These are phyloP conservation scores for Agrochola litura DNA, from an alignment of 2,888 invertebrate species.

Conservation along the genomic window DNA sequence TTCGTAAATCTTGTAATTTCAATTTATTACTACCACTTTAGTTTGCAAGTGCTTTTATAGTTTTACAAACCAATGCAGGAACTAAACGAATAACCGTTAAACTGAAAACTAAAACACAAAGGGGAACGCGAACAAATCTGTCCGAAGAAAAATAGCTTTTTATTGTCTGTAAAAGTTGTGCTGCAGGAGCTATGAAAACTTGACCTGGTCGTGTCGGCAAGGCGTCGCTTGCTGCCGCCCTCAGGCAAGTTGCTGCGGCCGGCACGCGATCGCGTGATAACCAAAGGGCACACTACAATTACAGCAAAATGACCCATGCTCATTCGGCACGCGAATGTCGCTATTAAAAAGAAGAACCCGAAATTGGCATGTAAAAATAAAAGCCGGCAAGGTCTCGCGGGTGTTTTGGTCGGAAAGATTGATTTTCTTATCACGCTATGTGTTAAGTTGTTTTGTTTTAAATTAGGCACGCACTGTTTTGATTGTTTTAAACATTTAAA, in stretches of 20 bases:
- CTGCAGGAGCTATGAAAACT: constrained; percentile 53
- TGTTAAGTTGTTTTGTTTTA: constrained; percentile 51
- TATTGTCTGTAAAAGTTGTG: constrained; percentile 61
- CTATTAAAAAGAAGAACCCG: constrained; percentile 78
- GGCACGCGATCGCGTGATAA: constrained; percentile 86
- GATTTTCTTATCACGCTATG: constrained; percentile 69
- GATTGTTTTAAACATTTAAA: constrained; percentile 27
- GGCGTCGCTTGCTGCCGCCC: constrained; percentile 51
- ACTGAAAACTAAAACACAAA: constrained; percentile 51
- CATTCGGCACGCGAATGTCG: constrained; percentile 82
- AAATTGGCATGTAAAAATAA: constrained; percentile 73
- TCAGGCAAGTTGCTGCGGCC: constrained; percentile 26
- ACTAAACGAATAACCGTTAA: constrained; percentile 46
- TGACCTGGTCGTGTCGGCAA: constrained; percentile 57
- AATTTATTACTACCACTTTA: constrained; percentile 9
- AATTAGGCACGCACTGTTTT: constrained; percentile 19
- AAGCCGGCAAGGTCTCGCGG: constrained; percentile 66
- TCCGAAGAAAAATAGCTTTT: constrained; percentile 53
- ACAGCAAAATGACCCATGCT: constrained; percentile 82
- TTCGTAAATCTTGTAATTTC: constrained; percentile 3
- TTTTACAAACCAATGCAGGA: constrained; percentile 43
- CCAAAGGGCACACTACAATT: constrained; percentile 83
- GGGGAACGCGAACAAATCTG: constrained; percentile 45
- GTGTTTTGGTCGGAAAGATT: constrained; percentile 64
- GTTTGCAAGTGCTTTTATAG: constrained; percentile 39